Percentiles rank a stretch among this genome's conserved stretches.
These are phyloP conservation scores for Eupeodes luniger DNA, from an alignment of 2,888 invertebrate genomes.

Conservation along the genomic window DNA sequence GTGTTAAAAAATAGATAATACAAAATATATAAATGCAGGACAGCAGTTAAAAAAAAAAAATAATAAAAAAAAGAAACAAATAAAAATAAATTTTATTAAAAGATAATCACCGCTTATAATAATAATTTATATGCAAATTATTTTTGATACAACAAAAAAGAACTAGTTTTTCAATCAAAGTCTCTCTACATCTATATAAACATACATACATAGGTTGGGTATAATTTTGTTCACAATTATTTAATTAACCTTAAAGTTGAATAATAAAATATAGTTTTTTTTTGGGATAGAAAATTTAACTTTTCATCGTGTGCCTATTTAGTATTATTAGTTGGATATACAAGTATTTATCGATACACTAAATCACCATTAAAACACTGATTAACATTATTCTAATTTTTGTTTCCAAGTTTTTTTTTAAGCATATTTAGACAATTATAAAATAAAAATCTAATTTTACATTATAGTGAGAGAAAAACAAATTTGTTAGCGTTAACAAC, in stretches of 20 bases:
- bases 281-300: neutral
- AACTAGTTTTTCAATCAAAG: constrained; percentile 8
- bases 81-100: neutral
- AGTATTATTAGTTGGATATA: neutral
- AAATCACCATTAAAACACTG: neutral
- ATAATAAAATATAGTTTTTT: neutral
- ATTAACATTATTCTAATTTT: constrained; percentile 36
- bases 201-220: neutral
- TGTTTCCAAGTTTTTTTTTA: constrained; percentile 37
- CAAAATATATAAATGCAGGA: neutral
- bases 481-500: constrained; percentile 60
- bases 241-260: neutral
- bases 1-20: neutral
- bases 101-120: neutral
- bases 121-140: constrained; percentile 3
- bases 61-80: no score
- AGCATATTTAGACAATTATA: constrained; percentile 50
- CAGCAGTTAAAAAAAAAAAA: neutral
- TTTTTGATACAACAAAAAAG: neutral
- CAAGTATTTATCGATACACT: neutral
- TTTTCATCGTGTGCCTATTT: neutral
- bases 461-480: constrained; percentile 69
- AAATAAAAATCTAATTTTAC: constrained; percentile 39
- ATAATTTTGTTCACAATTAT: neutral
- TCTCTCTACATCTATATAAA: neutral